Conservation (phyloP, 2,888 invertebrate species). For the Sphinx pinastri region DNA sequence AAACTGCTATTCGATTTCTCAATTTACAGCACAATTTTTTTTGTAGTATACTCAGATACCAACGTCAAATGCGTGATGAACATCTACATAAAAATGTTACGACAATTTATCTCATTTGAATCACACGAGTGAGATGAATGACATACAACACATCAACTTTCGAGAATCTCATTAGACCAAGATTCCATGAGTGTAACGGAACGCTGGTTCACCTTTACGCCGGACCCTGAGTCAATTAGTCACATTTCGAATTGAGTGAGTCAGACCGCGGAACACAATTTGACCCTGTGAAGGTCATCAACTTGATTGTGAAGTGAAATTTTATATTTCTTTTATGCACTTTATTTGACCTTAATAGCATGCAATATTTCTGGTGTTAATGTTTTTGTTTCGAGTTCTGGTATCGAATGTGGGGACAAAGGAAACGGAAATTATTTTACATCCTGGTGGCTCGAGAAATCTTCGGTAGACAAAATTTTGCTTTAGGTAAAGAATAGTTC, state of each 20-base stretch:
- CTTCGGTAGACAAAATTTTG: background rate
- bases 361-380: background rate
- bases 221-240: slow-evolving; percentile 29
- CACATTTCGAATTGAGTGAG: slow-evolving; percentile 36
- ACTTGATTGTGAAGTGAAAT: slow-evolving; percentile 34
- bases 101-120: slow-evolving; percentile 7
- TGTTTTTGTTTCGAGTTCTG: background rate
- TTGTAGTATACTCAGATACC: too few relatives aligned
- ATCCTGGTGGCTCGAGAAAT: background rate
- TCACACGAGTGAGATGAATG: background rate
- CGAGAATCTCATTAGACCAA: slow-evolving; percentile 17
- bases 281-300: slow-evolving; percentile 36
- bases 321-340: slow-evolving; percentile 34
- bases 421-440: background rate
- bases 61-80: background rate
- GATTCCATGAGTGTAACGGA: slow-evolving; percentile 23
- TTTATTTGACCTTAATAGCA: slow-evolving; percentile 28
- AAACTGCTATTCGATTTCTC: too few relatives aligned
- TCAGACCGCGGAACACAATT: slow-evolving; percentile 41
- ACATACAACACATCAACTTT: background rate
- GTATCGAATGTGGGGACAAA: background rate
- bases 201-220: slow-evolving; percentile 29
- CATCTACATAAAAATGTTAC: background rate
- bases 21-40: too few relatives aligned
- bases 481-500: background rate